Evolutionary conservation across 2,113 vertebrate species (phyloP).

Genomic region (Sinosuthora webbiana): DNA sequence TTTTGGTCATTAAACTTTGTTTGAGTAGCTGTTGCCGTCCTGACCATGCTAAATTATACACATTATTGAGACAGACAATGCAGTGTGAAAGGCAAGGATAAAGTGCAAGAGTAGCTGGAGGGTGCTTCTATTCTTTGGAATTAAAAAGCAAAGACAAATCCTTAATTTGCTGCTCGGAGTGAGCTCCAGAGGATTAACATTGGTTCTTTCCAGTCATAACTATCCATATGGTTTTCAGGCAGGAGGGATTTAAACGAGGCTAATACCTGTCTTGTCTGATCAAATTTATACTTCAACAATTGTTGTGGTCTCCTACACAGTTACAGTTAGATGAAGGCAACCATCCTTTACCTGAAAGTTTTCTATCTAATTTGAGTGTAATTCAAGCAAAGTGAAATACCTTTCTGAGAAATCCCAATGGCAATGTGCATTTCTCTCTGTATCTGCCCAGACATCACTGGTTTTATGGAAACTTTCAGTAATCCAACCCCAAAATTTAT

Average conservation of each 20-base stretch:
- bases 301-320: not conserved
- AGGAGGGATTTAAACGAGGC: not conserved
- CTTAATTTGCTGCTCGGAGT: not conserved
- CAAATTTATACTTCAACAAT: not conserved
- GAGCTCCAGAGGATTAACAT: not conserved
- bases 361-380: not conserved
- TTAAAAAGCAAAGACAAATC: not conserved
- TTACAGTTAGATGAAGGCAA: not conserved
- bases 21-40: not conserved
- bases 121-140: not conserved
- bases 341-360: not conserved
- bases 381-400: not conserved
- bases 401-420: not conserved
- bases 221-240: not conserved
- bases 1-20: not conserved
- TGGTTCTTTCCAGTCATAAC: not conserved
- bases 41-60: not conserved
- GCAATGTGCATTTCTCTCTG: not conserved
- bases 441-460: not conserved
- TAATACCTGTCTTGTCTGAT: not conserved
- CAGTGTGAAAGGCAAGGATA: not conserved
- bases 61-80: not conserved
- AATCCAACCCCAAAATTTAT: not conserved
- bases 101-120: not conserved
- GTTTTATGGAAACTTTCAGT: not conserved